These are phyloP conservation scores for Sinella curviseta DNA, from an alignment of 1,140 invertebrate genomes.

Conservation along the genomic window DNA sequence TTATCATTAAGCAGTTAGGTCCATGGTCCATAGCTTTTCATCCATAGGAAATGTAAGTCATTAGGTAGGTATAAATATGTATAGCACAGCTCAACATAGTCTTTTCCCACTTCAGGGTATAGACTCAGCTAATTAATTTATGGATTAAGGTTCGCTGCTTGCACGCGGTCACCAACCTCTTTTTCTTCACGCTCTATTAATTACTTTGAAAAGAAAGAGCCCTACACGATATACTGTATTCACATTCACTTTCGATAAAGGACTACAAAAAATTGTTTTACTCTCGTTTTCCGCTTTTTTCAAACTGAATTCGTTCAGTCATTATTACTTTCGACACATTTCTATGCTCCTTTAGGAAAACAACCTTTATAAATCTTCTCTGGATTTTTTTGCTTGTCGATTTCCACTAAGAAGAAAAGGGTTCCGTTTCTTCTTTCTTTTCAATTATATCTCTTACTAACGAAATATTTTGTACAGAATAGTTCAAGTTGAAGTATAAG, in stretches of 20 bases:
- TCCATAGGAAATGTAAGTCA: background rate
- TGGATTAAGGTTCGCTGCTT: background rate
- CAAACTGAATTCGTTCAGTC: too few species aligned
- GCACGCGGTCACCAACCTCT: conserved; percentile 3
- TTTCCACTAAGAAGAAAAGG: background rate
- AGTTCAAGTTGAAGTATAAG: background rate
- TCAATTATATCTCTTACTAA: background rate
- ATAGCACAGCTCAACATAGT: background rate
- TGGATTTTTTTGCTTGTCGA: background rate
- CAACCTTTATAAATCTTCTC: background rate
- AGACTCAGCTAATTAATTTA: conserved; percentile 3
- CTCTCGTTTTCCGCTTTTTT: too few species aligned
- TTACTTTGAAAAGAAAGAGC: conserved; percentile 1
- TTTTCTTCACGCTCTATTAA: conserved; percentile 14
- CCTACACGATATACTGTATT: too few species aligned
- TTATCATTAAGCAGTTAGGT: too few species aligned
- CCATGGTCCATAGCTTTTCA: too few species aligned
- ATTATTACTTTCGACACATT: background rate
- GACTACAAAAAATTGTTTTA: background rate
- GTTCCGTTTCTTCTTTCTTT: background rate
- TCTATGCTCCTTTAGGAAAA: background rate
- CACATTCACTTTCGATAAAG: too few species aligned
- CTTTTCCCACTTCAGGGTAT: background rate
- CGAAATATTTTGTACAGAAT: background rate
- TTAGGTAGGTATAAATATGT: background rate